Conservation (phyloP, 2,888 invertebrate species). For the Poecilobothrus nobilitatus region DNA sequence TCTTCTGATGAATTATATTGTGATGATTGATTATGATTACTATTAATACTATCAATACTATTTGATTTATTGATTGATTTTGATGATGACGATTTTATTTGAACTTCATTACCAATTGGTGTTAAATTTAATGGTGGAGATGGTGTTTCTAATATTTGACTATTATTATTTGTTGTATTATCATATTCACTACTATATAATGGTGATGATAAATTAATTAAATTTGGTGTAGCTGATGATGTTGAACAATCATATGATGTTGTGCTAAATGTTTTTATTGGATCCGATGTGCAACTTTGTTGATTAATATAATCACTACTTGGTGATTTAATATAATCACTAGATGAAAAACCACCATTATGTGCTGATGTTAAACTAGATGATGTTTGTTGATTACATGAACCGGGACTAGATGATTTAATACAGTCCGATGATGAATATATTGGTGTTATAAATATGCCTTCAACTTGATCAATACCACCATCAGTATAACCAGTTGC, state of each 20-base stretch:
- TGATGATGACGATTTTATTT: conserved; percentile 2
- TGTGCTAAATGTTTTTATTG: conserved; percentile 43
- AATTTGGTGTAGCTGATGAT: conserved; percentile 36
- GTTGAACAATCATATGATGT: conserved; percentile 39
- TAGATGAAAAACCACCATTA: conserved; percentile 40
- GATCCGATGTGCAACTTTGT: conserved; percentile 36
- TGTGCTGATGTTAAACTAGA: neutral
- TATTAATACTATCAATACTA: conserved; percentile 11
- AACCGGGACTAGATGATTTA: conserved; percentile 39
- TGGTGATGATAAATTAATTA: conserved; percentile 28
- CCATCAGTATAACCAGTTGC: conserved; percentile 19
- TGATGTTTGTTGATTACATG: neutral
- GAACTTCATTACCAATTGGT: conserved; percentile 28
- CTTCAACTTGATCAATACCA: conserved; percentile 11
- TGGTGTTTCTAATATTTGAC: conserved; percentile 27
- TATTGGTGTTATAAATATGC: conserved; percentile 33
- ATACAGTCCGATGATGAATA: conserved; percentile 42
- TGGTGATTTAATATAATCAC: conserved; percentile 43
- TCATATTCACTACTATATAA: neutral
- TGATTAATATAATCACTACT: conserved; percentile 42
- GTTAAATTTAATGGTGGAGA: conserved; percentile 37
- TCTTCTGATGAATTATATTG: conserved; percentile 59
- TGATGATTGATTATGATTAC: conserved; percentile 40
- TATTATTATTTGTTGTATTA: conserved; percentile 13
- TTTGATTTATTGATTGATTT: conserved; percentile 1